Conservation (phyloP, 1,140 invertebrate genomes). For the Eurosta solidaginis region DNA sequence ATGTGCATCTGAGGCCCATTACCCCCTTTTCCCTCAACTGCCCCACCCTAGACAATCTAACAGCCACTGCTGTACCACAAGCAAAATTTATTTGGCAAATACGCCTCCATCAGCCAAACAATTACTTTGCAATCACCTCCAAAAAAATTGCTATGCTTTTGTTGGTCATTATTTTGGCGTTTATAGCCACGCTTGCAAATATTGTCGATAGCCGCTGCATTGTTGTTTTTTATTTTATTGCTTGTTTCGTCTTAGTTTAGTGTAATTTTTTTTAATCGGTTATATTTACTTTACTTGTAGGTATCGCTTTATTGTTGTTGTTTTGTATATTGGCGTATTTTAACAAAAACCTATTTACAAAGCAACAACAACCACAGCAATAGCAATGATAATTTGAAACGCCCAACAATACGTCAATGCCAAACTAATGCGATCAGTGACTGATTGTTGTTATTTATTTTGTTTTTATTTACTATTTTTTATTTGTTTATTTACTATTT, state of each 20-base stretch:
- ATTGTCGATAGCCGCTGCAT: not conserved
- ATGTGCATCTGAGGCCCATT: too few relatives aligned
- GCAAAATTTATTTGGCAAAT: not conserved
- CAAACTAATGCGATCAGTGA: not conserved
- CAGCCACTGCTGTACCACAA: not conserved
- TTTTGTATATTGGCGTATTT: not conserved
- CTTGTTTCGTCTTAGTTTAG: not conserved
- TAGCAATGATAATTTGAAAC: too few relatives aligned
- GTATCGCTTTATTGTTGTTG: not conserved
- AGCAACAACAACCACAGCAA: not conserved
- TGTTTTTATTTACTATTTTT: not conserved
- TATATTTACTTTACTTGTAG: not conserved
- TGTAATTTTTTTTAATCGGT: not conserved
- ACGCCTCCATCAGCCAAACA: slow-evolving; percentile 21
- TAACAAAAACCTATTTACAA: not conserved
- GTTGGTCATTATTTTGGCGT: not conserved
- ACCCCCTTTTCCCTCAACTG: too few relatives aligned
- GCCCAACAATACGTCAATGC: slow-evolving; percentile 21
- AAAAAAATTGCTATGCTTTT: not conserved
- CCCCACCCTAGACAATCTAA: too few relatives aligned
- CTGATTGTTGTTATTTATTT: not conserved
- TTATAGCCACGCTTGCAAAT: not conserved
- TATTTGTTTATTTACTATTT: not conserved
- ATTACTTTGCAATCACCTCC: slow-evolving; percentile 31
- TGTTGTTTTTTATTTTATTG: not conserved